Base-by-base conservation (phyloP, 1,140 invertebrate species). In the Tetragonula clypearis region DNA sequence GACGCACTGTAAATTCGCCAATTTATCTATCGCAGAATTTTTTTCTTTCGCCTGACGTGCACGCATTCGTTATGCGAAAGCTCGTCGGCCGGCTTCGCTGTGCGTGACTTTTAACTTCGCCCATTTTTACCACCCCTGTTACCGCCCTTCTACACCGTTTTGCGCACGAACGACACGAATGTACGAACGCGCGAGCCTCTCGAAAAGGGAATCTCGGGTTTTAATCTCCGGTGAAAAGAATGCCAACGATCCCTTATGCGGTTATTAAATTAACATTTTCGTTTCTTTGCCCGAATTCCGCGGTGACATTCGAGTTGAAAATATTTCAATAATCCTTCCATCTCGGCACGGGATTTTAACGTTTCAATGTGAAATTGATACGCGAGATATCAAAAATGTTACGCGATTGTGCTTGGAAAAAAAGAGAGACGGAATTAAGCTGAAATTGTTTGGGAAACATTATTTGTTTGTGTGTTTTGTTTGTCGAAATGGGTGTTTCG, bases 21-120 rank as follows among this genome's bases (percentile, higher is more conserved):
- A 84, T 84, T 84, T 84, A 84, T 84, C 56, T 79, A 84, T 84
- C 82, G 66, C 82, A 15, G 56, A 77, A 23, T 60, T 82, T 49
- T 41, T 60, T 58, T 30, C 30, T 30, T 84, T 84, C 65, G 82
- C 75, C 75, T 84, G 82, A 84, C 75, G 56, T 41, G 75, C 66
- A 69, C 65, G 76, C 82, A 55, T 84, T 84, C 68, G 75, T 84
- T 84, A 84, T 60, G 19, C 26, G 62, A 79, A 79, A 78, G n/a
- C 41, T 49, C 74, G 65, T 26, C 53, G 53, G 14, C n/a, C 19
- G 66, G 26, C 23, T 60, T 55, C 4, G 15, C 26, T 23, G 66
- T 84, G 82, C 82, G 82, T 84, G 82, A 84, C 82, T 84, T 84
- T 84, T 68, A 71, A 79, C 65, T 62, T 79, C 23, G 14, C 15